Evolutionary conservation across 2,888 invertebrate genomes (phyloP), one percentile per base, ranked within the genome.

Genomic region (Sceliomorpha sp.): DNA sequence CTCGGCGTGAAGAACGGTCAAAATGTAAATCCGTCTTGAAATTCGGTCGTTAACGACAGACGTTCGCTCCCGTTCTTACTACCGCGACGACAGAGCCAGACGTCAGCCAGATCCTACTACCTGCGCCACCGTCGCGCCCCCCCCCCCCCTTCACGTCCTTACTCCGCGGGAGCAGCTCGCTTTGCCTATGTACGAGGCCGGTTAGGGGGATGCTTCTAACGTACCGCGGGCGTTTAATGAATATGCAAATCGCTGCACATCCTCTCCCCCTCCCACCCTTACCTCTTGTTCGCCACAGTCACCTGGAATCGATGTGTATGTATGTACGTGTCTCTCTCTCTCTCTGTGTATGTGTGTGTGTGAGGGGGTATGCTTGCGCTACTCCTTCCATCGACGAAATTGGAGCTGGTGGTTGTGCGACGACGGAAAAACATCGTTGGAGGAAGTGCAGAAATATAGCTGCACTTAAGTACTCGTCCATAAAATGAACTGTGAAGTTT

Each of bases 21-120:
- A 79, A 82, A 86, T 85, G 84, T 82, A 85, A 86, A 86, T 86
- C 72, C 76, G 73, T 79, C 81, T 78, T 75, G 78, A 82, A 82
- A 82, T 84, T 79, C 70, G 81, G 82, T 81, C 85, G 80, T 86
- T 85, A 85, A 81, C 78, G 76, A 72, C 84, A 72, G 69, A 60
- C 72, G 55, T 58, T 69, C 40, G 62, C 58, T 48, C 50, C 37
- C 58, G 69, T 72, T 72, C 72, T 72, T 72, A 66, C 62, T 50
- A 48, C 31, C 37, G 66, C 53, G 68, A 64, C 69, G 66, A 72
- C 66, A 69, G 42, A 53, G 66, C 62, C 72, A 69, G 72, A 59
- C 59, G 32, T 58, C 69, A 58, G 14, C 51, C 44, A 45, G 51
- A 44, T n/a, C n/a, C n/a, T n/a, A n/a, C n/a, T 59, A 50, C 55